Evolutionary conservation across 2,113 vertebrate species (phyloP), one percentile per base, ranked within the genome.

Genomic region (Pachycephala philippinensis): DNA sequence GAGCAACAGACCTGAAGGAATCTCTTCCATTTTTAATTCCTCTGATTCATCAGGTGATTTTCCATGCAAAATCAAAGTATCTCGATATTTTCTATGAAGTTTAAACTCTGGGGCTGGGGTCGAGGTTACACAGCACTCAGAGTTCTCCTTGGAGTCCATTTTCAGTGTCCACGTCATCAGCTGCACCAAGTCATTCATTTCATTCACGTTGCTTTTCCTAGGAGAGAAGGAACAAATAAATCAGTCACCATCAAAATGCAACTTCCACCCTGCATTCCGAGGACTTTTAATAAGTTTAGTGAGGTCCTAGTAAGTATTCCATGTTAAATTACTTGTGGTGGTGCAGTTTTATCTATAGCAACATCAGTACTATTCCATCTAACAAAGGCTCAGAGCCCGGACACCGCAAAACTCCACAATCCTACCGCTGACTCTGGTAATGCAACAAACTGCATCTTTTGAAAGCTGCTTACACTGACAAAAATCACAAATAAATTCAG

Each of bases 91-190:
- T 42, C 97, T 98, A 95, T 98, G 98, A 57, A 99, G 98, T 94
- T 97, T 99, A 89, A 99, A 99, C 97, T 99, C 99, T 35, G 98
- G 97, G 42, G 97, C 81, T 11, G 96, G 91, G 16, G 88, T 76
- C 0, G 96, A 91, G 85, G 94, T 97, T 53, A 93, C 75, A 45
- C 96, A 97, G 27, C 87, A 93, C 31, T 96, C 98, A 80, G 80
- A 95, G 64, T 76, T 97, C 61, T 97, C 96, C 93, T 97, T 98
- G 68, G 96, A 96, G 85, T 98, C 98, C 98, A 99, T 97, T 87
- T 98, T 98, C 96, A 99, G 98, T 14, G 99, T 99, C 88, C 98
- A 94, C 2, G 99, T 99, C 99, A 99, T 99, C 96, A 99, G 92
- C 35, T 99, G 98, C 70, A 99, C 98, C 90, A 99, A 98, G 95